phyloP scores from a whole-genome alignment of 1,140 invertebrate genomes.

The Ephestia elutella region DNA sequence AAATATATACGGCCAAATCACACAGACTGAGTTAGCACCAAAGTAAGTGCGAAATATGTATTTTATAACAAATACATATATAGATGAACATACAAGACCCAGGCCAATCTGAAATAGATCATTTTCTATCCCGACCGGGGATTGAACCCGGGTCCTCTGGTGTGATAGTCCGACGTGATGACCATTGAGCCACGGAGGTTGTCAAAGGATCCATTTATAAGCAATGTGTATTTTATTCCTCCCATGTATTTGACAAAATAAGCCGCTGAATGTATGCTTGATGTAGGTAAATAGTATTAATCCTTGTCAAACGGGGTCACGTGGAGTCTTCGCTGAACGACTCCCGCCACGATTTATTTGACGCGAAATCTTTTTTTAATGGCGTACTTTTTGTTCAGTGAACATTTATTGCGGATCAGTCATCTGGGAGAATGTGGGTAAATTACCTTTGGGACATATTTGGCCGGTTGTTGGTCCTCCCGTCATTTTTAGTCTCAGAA shows the following conservation, averaged over 20 bases:
- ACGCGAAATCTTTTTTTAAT: not conserved
- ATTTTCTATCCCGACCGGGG: no score
- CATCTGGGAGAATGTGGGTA: not conserved
- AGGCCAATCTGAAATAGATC: no score
- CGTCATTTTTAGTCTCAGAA: no score
- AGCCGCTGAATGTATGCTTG: slow-evolving; percentile 1
- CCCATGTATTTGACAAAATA: slow-evolving; percentile 10
- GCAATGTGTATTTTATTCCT: slow-evolving; percentile 27
- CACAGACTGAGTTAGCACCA: no score
- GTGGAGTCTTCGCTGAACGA: slow-evolving; percentile 5
- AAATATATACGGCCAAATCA: no score
- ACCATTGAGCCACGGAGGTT: no score
- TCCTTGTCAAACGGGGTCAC: slow-evolving; percentile 5
- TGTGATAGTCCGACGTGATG: no score
- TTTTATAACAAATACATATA: no score
- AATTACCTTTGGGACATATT: not conserved
- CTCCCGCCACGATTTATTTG: not conserved
- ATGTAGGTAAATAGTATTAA: slow-evolving; percentile 12
- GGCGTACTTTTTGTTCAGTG: not conserved
- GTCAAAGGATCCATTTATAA: no score
- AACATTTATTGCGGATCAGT: not conserved
- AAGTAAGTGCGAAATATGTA: no score
- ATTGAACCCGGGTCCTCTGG: no score
- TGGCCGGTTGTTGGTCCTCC: not conserved
- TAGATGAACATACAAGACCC: no score